Evolutionary conservation across 2,113 vertebrate species (phyloP).

Genomic region (Hippocampus zosterae): DNA sequence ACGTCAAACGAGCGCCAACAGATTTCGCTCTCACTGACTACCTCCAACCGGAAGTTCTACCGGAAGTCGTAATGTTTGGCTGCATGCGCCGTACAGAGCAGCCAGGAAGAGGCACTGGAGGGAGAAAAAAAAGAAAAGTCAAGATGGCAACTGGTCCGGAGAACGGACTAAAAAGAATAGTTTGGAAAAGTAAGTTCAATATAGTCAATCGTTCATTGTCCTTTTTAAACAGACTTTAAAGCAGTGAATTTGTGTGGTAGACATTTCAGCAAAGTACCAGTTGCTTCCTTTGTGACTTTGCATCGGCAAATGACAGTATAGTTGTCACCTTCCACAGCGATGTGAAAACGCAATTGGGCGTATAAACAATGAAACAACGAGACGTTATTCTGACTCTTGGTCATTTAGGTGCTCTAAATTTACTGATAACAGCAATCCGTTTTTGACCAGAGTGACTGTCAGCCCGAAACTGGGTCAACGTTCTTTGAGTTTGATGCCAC

Average conservation of each 20-base stretch:
- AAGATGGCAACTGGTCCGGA: conserved; percentile 71
- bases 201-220: too few species aligned
- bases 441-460: neutral
- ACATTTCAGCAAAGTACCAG: neutral
- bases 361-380: neutral
- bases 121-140: conserved; percentile 5
- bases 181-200: conserved; percentile 76
- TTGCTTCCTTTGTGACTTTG: conserved; percentile 4
- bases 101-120: conserved; percentile 19
- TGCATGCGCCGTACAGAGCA: neutral
- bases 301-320: neutral
- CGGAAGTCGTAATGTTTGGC: neutral
- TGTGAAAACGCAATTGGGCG: neutral
- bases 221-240: neutral
- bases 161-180: conserved; percentile 66
- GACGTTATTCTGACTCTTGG: neutral
- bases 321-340: neutral
- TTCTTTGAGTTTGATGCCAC: conserved; percentile 22
- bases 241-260: neutral
- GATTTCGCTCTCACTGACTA: neutral
- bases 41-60: neutral
- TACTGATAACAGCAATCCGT: too few species aligned
- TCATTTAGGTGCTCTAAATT: neutral
- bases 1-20: neutral
- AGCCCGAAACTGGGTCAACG: conserved; percentile 1